A percentile compares a stretch with the other conserved stretches of the same genome.
Evolutionary conservation across 2,113 vertebrate genomes (phyloP).

Genomic region (Tragelaphus buxtoni): DNA sequence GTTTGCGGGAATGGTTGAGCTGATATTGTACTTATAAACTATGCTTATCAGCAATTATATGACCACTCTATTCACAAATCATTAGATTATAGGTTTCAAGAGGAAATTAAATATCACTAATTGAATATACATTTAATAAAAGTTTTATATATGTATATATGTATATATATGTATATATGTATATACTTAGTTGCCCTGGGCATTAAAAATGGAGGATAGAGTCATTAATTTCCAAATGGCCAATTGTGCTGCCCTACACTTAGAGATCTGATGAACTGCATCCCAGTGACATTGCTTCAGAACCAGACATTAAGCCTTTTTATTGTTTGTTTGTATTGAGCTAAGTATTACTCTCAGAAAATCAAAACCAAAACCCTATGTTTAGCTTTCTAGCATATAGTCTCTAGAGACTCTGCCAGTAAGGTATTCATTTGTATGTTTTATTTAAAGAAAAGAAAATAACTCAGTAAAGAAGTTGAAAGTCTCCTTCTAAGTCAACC

Average conservation of each 20-base stretch:
- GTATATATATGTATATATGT: not conserved
- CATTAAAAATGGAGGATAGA: conserved; percentile 5
- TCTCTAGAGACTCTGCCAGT: not conserved
- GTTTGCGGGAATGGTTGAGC: not conserved
- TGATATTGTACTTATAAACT: not conserved
- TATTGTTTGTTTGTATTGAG: not conserved
- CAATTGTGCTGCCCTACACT: not conserved
- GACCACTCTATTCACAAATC: not conserved
- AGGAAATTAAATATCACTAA: not conserved
- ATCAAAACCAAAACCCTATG: not conserved
- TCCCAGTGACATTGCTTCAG: not conserved
- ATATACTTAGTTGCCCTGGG: not conserved
- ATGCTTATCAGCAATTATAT: not conserved
- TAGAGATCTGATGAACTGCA: not conserved
- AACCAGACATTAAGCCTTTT: not conserved
- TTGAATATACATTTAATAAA: not conserved
- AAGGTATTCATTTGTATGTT: not conserved
- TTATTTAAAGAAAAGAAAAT: conserved; percentile 6
- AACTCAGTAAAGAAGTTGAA: not conserved
- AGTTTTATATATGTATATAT: not conserved
- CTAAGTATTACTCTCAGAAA: conserved; percentile 20
- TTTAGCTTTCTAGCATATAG: not conserved
- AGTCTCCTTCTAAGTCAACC: not conserved
- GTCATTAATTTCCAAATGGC: not conserved
- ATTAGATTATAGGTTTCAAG: not conserved